Conservation (phyloP, 2,113 vertebrate genomes). For the Ailurus styani region DNA sequence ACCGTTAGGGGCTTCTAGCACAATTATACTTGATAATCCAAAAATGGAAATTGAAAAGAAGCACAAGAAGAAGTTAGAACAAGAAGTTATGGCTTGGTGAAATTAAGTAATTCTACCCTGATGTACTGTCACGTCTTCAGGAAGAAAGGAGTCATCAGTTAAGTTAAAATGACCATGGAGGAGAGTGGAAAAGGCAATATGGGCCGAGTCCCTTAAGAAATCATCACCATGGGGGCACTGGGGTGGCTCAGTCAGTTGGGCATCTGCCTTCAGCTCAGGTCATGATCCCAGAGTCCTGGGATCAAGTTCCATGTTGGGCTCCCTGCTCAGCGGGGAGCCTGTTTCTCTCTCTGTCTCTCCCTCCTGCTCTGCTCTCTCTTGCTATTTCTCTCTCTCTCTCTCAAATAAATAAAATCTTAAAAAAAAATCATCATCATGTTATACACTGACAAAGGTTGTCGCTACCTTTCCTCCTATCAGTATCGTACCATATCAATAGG, state of each 20-base stretch:
- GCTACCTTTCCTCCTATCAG: neutral
- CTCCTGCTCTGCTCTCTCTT: neutral
- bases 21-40: neutral
- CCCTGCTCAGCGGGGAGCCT: neutral
- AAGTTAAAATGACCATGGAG: neutral
- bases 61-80: neutral
- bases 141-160: neutral
- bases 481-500: neutral
- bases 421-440: neutral
- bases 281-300: neutral
- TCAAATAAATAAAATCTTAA: neutral
- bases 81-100: neutral
- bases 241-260: too few species aligned
- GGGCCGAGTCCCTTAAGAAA: neutral
- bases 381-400: neutral
- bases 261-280: neutral
- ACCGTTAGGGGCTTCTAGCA: neutral
- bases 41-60: neutral
- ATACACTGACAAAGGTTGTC: too few species aligned
- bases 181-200: neutral
- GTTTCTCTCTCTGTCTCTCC: neutral
- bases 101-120: neutral
- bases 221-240: neutral
- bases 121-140: neutral
- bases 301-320: neutral